Percentiles rank a stretch among this genome's conserved stretches.
phyloP scores from a whole-genome alignment of 37 sponge, comb jelly and placozoan species.

The Oscarella lobularis region DNA sequence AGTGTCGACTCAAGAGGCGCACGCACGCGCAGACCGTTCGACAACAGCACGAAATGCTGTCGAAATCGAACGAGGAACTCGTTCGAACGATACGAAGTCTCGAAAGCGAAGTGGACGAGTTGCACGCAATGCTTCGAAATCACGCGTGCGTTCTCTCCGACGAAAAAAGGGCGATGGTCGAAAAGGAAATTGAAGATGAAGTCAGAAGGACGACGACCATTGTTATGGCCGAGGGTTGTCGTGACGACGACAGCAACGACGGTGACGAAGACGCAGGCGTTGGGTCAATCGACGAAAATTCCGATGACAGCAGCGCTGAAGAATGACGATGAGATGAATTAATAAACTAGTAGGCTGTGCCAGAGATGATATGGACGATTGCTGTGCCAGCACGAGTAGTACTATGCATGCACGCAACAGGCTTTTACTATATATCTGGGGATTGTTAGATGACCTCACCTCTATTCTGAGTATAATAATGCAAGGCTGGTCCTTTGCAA shows the following conservation, averaged over 20 bases:
- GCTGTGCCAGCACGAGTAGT: no score
- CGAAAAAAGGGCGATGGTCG: background rate
- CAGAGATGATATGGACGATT: no score
- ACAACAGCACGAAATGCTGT: constrained; percentile 32
- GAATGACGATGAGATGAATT: no score
- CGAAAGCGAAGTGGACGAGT: constrained; percentile 21
- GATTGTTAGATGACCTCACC: no score
- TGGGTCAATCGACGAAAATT: no score
- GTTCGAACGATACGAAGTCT: constrained; percentile 21
- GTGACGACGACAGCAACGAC: background rate
- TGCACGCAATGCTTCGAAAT: constrained; percentile 21
- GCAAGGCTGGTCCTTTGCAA: no score
- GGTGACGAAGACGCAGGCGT: background rate
- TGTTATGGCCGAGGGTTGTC: background rate
- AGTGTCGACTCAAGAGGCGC: constrained; percentile 80
- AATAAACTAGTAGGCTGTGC: no score
- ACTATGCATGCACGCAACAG: no score
- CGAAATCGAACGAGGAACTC: constrained; percentile 29
- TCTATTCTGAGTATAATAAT: no score
- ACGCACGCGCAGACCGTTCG: constrained; percentile 26
- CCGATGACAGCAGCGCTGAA: no score
- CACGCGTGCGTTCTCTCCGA: constrained; percentile 27
- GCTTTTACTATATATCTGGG: no score
- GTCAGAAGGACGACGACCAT: no score
- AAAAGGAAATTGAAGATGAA: background rate